A percentile compares a stretch with the other conserved stretches of the same genome.
Evolutionary conservation across 2,113 vertebrate genomes (phyloP).

Genomic region (Saguinus imperator): DNA sequence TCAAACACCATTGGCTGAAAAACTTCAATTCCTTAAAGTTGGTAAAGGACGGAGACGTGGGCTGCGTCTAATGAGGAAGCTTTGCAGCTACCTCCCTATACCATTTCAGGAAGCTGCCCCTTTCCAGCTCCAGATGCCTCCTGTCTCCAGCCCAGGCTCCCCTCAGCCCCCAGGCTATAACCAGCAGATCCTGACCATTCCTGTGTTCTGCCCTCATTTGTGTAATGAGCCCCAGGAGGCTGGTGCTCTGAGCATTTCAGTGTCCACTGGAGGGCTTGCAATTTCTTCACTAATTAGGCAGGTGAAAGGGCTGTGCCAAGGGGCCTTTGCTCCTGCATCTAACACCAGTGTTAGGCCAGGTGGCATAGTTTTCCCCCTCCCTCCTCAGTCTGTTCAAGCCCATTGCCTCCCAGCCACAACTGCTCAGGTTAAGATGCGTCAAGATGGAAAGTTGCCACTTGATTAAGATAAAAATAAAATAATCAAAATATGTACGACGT

Average conservation of each 20-base stretch:
- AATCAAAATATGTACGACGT: conserved; percentile 46
- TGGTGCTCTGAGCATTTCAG: conserved; percentile 7
- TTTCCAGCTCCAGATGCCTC: not conserved
- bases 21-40: not conserved
- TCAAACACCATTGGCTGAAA: not conserved
- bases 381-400: not conserved
- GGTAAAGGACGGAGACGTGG: not conserved
- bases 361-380: not conserved
- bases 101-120: not conserved
- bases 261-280: conserved; percentile 53
- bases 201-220: conserved; percentile 60
- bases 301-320: conserved; percentile 54
- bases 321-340: conserved; percentile 49
- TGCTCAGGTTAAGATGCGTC: conserved; percentile 54
- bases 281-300: conserved; percentile 73
- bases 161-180: not conserved
- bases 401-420: not conserved
- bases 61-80: not conserved
- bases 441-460: conserved; percentile 60
- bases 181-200: conserved; percentile 67
- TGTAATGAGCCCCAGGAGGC: conserved; percentile 73
- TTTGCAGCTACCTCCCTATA: not conserved
- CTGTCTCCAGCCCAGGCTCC: not conserved
- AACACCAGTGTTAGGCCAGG: conserved; percentile 32
- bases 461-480: conserved; percentile 67